phyloP scores from a whole-genome alignment of 2,888 invertebrate genomes.

The Limnephilus rhombicus region DNA sequence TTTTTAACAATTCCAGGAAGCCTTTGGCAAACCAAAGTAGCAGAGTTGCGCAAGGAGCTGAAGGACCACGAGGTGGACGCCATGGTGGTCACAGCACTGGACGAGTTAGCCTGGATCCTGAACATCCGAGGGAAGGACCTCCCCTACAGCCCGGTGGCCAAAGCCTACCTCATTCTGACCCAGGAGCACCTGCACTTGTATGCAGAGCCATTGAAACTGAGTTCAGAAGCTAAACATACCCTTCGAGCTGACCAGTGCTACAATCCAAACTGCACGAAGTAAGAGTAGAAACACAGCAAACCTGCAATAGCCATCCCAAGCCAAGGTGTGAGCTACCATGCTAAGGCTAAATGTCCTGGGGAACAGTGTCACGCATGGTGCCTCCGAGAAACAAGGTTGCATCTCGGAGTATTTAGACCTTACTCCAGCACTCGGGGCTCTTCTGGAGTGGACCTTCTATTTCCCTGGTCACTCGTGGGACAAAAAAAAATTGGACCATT shows the following conservation, averaged over 20 bases:
- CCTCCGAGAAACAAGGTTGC: too few species aligned
- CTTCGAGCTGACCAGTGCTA: slow-evolving; percentile 79
- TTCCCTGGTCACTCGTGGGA: too few species aligned
- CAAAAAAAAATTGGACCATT: too few species aligned
- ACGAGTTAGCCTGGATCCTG: slow-evolving; percentile 92
- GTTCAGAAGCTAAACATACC: slow-evolving; percentile 76
- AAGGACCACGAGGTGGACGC: slow-evolving; percentile 82
- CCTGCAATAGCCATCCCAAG: too few species aligned
- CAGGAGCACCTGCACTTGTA: slow-evolving; percentile 83
- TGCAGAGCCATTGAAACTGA: slow-evolving; percentile 82
- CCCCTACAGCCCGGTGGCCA: slow-evolving; percentile 87
- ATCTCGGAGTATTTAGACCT: too few species aligned
- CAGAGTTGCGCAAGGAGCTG: slow-evolving; percentile 81
- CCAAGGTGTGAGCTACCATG: too few species aligned
- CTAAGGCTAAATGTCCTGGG: too few species aligned
- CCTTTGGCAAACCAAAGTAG: slow-evolving; percentile 87
- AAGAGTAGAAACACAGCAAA: slow-evolving; percentile 67
- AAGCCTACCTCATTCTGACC: slow-evolving; percentile 86
- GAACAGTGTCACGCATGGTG: too few species aligned
- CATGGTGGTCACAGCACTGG: slow-evolving; percentile 90
- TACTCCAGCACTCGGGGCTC: too few species aligned
- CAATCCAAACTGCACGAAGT: slow-evolving; percentile 81
- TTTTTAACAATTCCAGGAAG: slow-evolving; percentile 74
- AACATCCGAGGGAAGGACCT: slow-evolving; percentile 93
- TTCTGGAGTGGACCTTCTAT: too few species aligned